Conservation (phyloP, 2,888 invertebrate genomes). For the Hedya salicella region DNA sequence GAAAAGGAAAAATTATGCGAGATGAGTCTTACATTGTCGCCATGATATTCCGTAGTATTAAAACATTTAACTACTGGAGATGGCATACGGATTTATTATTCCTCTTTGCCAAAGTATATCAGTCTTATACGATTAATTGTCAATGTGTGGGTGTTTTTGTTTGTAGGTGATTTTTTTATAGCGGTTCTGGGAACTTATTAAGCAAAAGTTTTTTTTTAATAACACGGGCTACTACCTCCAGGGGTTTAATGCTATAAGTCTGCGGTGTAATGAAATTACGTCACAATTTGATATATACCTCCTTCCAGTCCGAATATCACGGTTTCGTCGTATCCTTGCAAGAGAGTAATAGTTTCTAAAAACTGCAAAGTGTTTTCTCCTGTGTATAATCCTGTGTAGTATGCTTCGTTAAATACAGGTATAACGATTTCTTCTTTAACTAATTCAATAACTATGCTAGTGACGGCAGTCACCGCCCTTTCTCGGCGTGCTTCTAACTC, state of each 20-base stretch:
- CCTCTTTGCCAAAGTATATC: no score
- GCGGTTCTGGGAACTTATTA: no score
- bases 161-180: no score
- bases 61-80: no score
- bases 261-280: neutral
- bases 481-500: constrained; percentile 63
- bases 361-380: constrained; percentile 53
- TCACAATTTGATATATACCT: constrained; percentile 49
- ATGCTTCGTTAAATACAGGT: constrained; percentile 58
- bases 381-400: constrained; percentile 59
- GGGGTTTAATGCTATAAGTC: no score
- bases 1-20: constrained; percentile 15
- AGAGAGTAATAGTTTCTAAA: constrained; percentile 54
- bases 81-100: no score
- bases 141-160: no score
- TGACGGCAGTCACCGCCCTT: constrained; percentile 58
- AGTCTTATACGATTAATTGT: no score
- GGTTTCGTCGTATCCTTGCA: constrained; percentile 58
- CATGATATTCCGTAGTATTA: no score
- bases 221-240: no score
- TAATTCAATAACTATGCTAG: constrained; percentile 60
- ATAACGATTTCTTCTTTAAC: constrained; percentile 50
- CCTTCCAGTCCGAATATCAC: constrained; percentile 59
- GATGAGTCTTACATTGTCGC: neutral
- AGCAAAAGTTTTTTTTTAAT: no score